Conservation (phyloP, 2,797 vertebrate species). For the Parotocinclus haroldoi region DNA sequence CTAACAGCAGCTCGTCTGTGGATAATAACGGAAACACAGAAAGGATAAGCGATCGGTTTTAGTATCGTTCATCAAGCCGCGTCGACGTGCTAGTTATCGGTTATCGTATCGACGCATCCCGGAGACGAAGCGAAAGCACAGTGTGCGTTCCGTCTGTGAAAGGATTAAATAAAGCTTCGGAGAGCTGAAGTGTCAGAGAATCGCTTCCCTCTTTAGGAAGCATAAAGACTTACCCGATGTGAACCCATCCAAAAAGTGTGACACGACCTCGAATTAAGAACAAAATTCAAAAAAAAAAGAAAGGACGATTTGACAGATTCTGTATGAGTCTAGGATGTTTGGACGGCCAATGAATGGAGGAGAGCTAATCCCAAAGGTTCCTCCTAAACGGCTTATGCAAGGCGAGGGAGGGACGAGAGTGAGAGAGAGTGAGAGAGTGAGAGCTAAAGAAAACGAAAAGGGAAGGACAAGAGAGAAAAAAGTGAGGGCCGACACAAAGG, state of each 20-base stretch:
- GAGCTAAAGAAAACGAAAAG: background rate
- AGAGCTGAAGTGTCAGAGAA: too few relatives aligned
- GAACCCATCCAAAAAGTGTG: constrained; percentile 34
- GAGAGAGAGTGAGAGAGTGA: background rate
- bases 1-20: too few relatives aligned
- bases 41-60: too few relatives aligned
- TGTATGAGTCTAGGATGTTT: background rate
- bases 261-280: background rate
- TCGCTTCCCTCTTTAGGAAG: too few relatives aligned
- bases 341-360: constrained; percentile 56
- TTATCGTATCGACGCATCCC: too few relatives aligned
- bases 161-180: too few relatives aligned
- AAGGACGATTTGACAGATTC: background rate
- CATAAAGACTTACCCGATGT: constrained; percentile 31
- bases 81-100: too few relatives aligned
- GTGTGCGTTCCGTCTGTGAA: too few relatives aligned
- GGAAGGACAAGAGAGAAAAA: background rate
- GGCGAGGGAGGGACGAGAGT: constrained; percentile 52
- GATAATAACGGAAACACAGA: too few relatives aligned
- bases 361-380: constrained; percentile 75
- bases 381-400: constrained; percentile 69
- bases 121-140: too few relatives aligned
- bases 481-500: background rate
- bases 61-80: too few relatives aligned
- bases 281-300: background rate